Evolutionary conservation across 2,797 vertebrate species (phyloP).

Genomic region (Artibeus jamaicensis): DNA sequence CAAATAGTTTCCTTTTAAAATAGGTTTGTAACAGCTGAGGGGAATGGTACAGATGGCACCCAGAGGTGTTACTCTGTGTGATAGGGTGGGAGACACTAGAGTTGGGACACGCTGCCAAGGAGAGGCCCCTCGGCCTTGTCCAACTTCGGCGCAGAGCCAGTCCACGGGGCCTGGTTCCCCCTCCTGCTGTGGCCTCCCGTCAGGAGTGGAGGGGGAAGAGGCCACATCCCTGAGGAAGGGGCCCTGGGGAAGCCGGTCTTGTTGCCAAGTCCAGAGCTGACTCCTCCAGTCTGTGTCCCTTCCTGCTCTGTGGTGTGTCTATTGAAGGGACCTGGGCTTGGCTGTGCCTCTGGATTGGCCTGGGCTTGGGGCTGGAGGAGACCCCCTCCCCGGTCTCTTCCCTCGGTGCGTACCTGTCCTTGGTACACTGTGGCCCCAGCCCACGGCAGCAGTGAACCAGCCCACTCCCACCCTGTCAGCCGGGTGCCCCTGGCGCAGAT

Average conservation of each 20-base stretch:
- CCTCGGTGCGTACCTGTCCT: not conserved
- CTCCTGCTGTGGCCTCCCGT: not conserved
- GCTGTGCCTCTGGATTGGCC: not conserved
- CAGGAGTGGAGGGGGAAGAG: not conserved
- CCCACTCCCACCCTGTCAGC: not conserved
- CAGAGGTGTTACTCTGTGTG: not conserved
- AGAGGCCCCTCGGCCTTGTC: not conserved
- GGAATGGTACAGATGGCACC: not conserved
- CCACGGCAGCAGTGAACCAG: not conserved
- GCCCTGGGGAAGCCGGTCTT: not conserved
- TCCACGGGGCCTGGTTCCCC: not conserved
- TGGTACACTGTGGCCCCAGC: not conserved
- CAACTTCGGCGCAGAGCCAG: fast-evolving
- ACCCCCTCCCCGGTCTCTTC: not conserved
- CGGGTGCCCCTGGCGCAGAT: not conserved
- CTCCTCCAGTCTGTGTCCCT: not conserved
- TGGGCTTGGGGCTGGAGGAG: not conserved
- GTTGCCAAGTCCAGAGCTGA: not conserved
- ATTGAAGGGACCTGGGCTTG: not conserved
- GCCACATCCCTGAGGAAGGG: not conserved
- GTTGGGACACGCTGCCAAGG: not conserved
- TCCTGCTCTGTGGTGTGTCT: not conserved
- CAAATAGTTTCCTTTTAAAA: constrained; percentile 33
- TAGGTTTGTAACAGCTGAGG: constrained; percentile 20
- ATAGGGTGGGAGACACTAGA: not conserved